Evolutionary conservation across 2,888 invertebrate genomes (phyloP), one percentile per base, ranked within the genome.

Genomic region (Drosophila emarginata): DNA sequence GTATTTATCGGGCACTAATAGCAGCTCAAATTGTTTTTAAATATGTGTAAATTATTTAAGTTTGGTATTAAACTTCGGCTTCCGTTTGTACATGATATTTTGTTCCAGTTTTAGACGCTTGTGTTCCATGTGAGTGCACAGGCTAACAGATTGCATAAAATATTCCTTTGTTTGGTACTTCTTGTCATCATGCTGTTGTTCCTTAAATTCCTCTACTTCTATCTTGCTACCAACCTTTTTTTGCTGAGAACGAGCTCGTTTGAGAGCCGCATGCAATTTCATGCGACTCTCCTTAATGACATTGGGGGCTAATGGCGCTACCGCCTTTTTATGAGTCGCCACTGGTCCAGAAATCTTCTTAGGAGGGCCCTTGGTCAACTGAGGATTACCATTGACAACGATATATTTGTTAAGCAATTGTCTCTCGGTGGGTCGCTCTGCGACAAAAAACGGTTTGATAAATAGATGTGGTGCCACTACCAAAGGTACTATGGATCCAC

Each of bases 401-500:
- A 88, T 72, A 57, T 80, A 83, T 57, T 80, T 88, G 14, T 18
- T 45, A 1, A 78, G 37, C 59, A 83, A 23, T 40, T 83, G 61
- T 7, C 18, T 54, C 39, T 86, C 78, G 9, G 67, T 72, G 15
- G 69, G 72, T 0, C 83, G 80, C 36, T 80, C 64, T 3, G 36
- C 2, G 4, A 86, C 87, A 7, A 52, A 57, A 51, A 67, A 57
- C 0, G 88, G 87, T 23, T 66, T 68, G 2, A 59, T 32, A 1
- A 45, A 7, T 11, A 62, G 0, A 1, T 39, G 26, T 12, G 45
- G 54, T 14, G 14, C 54, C n/a, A 65, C 52, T 6, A 83, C 54
- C 0, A 66, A 61, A 0, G 88, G 87, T 9, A 83, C 80, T 21
- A 86, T 32, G 0, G 72, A 53, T 36, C 65, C 58, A 26, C 81